phyloP scores from a whole-genome alignment of 2,888 invertebrate genomes.

The Eristalinus sepulchralis region DNA sequence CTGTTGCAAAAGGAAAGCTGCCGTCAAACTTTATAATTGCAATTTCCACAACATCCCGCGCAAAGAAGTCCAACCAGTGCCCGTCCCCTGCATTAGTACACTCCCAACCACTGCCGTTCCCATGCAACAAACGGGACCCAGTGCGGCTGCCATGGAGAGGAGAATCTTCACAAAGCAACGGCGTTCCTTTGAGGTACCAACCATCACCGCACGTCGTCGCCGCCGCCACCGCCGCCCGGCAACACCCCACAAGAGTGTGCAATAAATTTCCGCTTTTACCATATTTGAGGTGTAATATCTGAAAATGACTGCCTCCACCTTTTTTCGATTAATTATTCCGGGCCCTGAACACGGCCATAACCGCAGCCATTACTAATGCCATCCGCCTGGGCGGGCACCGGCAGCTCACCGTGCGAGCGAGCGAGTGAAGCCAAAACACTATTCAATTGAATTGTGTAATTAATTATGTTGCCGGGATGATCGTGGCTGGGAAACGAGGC shows the following conservation, averaged over 20 bases:
- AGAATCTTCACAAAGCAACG: no score
- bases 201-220: not conserved
- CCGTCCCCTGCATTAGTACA: not conserved
- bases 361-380: not conserved
- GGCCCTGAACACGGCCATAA: conserved; percentile 19
- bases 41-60: not conserved
- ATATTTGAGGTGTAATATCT: not conserved
- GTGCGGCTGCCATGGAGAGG: not conserved
- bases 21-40: not conserved
- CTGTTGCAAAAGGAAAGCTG: no score
- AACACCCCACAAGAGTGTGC: not conserved
- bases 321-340: conserved; percentile 16
- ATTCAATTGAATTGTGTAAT: conserved; percentile 57
- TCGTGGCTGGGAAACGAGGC: conserved; percentile 23
- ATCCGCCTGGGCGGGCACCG: no score
- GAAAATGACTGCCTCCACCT: not conserved
- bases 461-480: conserved; percentile 41
- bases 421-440: conserved; percentile 32
- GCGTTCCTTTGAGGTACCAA: not conserved
- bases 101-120: not conserved
- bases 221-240: not conserved
- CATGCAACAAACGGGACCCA: not conserved
- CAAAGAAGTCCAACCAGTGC: not conserved
- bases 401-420: no score
- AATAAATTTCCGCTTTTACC: not conserved